A percentile compares a stretch with the other conserved stretches of the same genome.
Conservation (phyloP, 2,797 vertebrate genomes). For the Myotis planiceps region DNA sequence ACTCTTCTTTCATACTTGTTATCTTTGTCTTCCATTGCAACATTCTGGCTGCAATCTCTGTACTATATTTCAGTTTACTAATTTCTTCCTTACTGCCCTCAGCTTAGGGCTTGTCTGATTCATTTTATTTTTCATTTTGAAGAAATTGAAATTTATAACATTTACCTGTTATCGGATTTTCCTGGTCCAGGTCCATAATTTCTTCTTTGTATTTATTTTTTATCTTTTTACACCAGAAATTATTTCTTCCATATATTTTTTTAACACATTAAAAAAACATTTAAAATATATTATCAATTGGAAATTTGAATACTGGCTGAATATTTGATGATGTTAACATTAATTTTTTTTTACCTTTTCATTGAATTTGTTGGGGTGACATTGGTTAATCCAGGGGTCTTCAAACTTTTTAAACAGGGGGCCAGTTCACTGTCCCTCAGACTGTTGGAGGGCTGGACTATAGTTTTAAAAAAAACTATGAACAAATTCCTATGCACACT, state of each 20-base stretch:
- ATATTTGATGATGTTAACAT: conserved; percentile 5
- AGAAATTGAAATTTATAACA: not conserved
- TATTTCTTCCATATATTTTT: not conserved
- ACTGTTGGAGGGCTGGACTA: no score
- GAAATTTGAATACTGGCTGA: not conserved
- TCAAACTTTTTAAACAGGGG: no score
- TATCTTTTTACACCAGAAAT: not conserved
- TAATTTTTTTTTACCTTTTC: not conserved
- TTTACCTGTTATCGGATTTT: not conserved
- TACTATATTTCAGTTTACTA: not conserved
- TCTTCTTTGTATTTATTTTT: not conserved
- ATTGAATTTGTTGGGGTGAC: not conserved
- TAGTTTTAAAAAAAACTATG: no score
- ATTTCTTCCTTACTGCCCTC: not conserved
- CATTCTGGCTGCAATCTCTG: not conserved
- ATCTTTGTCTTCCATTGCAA: not conserved
- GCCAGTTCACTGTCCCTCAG: no score
- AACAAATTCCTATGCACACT: no score
- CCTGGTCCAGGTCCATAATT: not conserved
- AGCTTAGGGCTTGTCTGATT: not conserved
- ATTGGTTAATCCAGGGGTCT: not conserved
- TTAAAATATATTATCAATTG: not conserved
- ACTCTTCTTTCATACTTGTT: not conserved
- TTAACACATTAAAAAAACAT: not conserved
- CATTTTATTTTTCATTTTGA: conserved; percentile 37